Percentiles rank a stretch among this genome's conserved stretches.
phyloP scores from a whole-genome alignment of 2,797 vertebrate genomes.

The Eulemur albifrons region DNA sequence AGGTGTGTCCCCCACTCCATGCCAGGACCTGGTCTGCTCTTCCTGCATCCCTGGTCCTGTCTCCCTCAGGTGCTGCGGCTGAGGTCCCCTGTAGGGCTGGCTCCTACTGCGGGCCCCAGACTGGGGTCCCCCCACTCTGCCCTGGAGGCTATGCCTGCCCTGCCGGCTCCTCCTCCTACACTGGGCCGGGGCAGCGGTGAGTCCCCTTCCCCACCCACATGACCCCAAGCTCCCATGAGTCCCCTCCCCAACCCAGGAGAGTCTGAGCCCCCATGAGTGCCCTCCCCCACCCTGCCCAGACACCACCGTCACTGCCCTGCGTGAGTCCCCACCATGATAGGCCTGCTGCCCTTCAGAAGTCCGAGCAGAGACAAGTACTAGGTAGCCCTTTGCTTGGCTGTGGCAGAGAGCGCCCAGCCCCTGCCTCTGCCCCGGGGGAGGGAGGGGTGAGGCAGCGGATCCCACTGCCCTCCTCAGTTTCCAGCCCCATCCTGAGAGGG shows the following conservation, averaged over 20 bases:
- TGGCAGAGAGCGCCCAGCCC: not conserved
- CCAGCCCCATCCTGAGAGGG: not conserved
- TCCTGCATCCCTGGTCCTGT: not conserved
- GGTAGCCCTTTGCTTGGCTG: not conserved
- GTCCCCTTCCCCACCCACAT: constrained; percentile 58
- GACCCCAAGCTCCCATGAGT: not conserved
- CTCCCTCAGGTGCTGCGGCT: constrained; percentile 87
- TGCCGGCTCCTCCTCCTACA: constrained; percentile 88
- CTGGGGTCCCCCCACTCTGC: constrained; percentile 87
- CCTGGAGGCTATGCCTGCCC: constrained; percentile 93
- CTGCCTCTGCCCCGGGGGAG: not conserved
- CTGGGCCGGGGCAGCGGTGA: constrained; percentile 89
- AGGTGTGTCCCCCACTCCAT: too few species aligned
- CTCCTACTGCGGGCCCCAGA: constrained; percentile 88
- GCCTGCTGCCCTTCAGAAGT: not conserved
- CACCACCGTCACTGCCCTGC: not conserved
- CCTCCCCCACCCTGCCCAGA: not conserved
- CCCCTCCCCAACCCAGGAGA: not conserved
- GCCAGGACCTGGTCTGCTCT: not conserved
- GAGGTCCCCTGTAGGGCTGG: constrained; percentile 90
- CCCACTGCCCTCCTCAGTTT: not conserved
- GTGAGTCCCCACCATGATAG: not conserved
- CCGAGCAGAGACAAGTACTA: not conserved
- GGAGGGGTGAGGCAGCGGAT: not conserved
- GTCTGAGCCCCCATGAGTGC: not conserved